These are phyloP conservation scores for Mus caroli DNA, from an alignment of 2,797 vertebrate species.

Conservation along the genomic window DNA sequence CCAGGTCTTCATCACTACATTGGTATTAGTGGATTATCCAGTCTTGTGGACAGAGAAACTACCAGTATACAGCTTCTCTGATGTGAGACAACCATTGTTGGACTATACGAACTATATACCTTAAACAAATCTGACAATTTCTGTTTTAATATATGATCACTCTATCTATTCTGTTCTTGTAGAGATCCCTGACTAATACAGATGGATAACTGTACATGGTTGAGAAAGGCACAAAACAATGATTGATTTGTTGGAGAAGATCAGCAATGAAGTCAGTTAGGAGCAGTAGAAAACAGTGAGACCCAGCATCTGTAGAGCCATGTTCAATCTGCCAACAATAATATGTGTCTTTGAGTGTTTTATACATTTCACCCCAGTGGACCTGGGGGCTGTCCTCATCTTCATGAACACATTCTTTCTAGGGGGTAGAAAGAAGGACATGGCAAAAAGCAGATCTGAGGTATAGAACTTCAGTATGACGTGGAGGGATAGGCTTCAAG, in stretches of 20 bases:
- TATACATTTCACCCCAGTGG: background rate
- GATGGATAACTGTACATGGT: background rate
- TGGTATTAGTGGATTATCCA: background rate
- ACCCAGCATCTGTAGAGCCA: background rate
- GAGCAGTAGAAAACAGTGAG: background rate
- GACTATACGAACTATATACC: background rate
- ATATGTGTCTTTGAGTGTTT: background rate
- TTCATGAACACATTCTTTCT: background rate
- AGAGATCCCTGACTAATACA: background rate
- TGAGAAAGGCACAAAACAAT: background rate
- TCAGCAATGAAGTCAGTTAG: background rate
- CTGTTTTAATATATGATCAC: background rate
- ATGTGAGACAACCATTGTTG: background rate
- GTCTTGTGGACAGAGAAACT: background rate
- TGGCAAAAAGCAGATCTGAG: background rate
- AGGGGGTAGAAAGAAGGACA: background rate
- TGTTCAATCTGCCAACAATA: background rate
- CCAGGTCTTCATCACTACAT: background rate
- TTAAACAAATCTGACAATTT: background rate
- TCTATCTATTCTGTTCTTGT: background rate
- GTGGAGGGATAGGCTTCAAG: background rate
- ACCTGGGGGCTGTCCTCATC: background rate
- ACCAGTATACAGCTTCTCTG: background rate
- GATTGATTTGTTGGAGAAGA: background rate
- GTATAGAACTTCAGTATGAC: background rate